Evolutionary conservation across 1,140 invertebrate species (phyloP), one percentile per base, ranked within the genome.

Genomic region (Cyclargus thomasi): DNA sequence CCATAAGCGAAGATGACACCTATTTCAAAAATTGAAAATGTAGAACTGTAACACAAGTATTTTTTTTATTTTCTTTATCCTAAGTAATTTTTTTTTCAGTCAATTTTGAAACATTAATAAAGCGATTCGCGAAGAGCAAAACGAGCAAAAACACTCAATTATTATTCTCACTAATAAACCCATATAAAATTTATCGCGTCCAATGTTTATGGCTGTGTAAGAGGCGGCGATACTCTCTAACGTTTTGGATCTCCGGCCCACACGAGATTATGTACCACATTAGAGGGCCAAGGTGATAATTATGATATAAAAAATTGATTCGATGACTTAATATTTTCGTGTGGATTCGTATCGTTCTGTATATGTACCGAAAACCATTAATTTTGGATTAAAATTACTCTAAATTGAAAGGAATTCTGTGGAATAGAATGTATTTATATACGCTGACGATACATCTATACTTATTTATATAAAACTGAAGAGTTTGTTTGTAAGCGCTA

Each of bases 271-370:
- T 81, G 82, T 81, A 82, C 76, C 79, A 78, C 80, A 89, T 89
- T 87, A 86, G 85, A 85, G 77, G 79, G 81, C 70, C 73, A 77
- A 89, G 85, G 86, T 89, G 86, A 87, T 89, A 89, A 89, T 89
- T 87, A 89, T 71, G 75, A 87, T 86, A 86, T 75, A 87, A 89
- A 86, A 89, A 86, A 83, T 80, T 78, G 73, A 78, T 78, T 74
- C 78, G 74, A 83, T 77, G 78, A 83, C 76, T 85, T 85, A 83
- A 85, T 85, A 86, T 83, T 86, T 80, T 76, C 81, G 74, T 72
- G 67, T 78, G 71, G 74, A 84, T 77, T 76, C 78, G 72, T 82
- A 76, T 76, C 74, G 75, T 78, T 80, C 79, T 57, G 53, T 35
- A 35, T 65, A 22, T 35, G 23, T 14, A 29, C 23, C 23, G 53